phyloP scores from a whole-genome alignment of 2,888 invertebrate species.

The Lottia gigantea region DNA sequence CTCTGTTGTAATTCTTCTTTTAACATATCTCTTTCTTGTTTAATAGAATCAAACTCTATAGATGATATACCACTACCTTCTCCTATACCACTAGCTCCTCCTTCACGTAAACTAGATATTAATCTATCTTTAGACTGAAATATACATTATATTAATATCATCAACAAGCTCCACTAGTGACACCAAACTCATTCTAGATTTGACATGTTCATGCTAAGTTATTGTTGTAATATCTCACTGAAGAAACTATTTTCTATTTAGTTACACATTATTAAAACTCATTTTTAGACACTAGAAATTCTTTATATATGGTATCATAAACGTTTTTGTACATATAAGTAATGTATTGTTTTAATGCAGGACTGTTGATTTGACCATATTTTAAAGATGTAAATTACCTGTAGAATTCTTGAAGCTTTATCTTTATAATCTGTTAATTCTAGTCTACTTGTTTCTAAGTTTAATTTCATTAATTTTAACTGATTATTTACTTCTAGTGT shows the following conservation, averaged over 20 bases:
- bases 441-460: slow-evolving; percentile 68
- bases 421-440: slow-evolving; percentile 82
- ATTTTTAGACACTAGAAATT: too few relatives aligned
- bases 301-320: too few relatives aligned
- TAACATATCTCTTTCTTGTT: slow-evolving; percentile 73
- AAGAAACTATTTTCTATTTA: too few relatives aligned
- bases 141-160: too few relatives aligned
- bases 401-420: slow-evolving; percentile 82
- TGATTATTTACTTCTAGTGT: slow-evolving; percentile 60
- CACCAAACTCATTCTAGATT: too few relatives aligned
- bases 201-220: too few relatives aligned
- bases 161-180: too few relatives aligned
- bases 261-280: too few relatives aligned
- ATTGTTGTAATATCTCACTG: too few relatives aligned
- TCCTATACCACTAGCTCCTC: slow-evolving; percentile 38
- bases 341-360: too few relatives aligned
- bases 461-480: slow-evolving; percentile 66
- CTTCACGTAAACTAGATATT: slow-evolving; percentile 73
- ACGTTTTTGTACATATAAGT: too few relatives aligned
- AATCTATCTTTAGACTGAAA: slow-evolving; percentile 77
- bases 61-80: slow-evolving; percentile 52
- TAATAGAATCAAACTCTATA: slow-evolving; percentile 74
- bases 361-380: too few relatives aligned
- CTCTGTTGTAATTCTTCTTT: slow-evolving; percentile 74
- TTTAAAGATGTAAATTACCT: slow-evolving; percentile 67